Base-by-base conservation (phyloP, 2,888 invertebrate genomes). In the Ischnus inquisitorius region DNA sequence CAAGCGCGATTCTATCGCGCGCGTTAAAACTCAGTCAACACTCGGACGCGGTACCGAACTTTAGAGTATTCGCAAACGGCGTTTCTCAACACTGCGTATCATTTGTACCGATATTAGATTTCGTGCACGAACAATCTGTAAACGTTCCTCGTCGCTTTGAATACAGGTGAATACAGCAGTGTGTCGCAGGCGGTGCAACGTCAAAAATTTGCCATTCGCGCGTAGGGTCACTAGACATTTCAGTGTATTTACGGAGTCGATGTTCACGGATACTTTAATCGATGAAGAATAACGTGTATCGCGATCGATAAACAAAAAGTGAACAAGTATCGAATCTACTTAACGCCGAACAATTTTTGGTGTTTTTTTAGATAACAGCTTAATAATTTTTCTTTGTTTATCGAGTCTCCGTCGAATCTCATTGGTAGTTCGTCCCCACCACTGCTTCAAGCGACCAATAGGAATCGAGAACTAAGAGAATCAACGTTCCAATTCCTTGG, bases 61-160 rank as follows among this genome's bases (percentile, higher is more conserved):
- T 22, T 8, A 54, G 19, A 57, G 51, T 79, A 22, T 57, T 69
- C 48, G 64, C 51, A 68, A 76, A 41, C n/a, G 19, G 25, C n/a
- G n/a, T 48, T 77, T 46, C 39, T 19, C 19, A 25, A 77, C 68
- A 67, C 14, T 43, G 62, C 72, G 51, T 77, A 64, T 68, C 51
- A 67, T 80, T 83, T 48, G 77, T 39, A 77, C 41, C 34, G 41
- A 34, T 48, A 25, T 48, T 39, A 39, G 12, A 46, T 64, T 48
- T 77, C 77, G 68, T 72, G n/a, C 65, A 41, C 39, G 71, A 76
- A 46, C 46, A 83, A 77, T 72, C 64, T 80, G 79, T 80, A 72
- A 79, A 68, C 64, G 76, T 72, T 22, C 72, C 48, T 67, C 60
- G 25, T 39, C 83, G 71, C 67, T 67, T 76, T 62, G 71, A 72